Base-by-base conservation (phyloP, 2,113 vertebrate species). In the Origma solitaria region DNA sequence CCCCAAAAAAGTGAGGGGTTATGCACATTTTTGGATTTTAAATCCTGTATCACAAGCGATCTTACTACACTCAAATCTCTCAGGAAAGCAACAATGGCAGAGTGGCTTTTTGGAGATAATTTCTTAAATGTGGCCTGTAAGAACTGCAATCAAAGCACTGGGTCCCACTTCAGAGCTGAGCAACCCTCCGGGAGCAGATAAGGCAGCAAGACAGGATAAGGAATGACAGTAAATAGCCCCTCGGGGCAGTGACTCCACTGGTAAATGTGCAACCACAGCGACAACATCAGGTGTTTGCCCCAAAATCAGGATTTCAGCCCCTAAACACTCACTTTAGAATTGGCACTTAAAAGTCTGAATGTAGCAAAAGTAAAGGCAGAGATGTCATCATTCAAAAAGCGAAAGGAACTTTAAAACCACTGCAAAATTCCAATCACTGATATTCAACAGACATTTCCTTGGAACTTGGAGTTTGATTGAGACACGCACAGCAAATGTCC, bases 11-110 rank as follows among this genome's bases (percentile, higher is more conserved):
- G 1, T 0, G 1, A 13, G 3, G 8, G 42, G 28, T 18, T 10
- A 25, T 0, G 0, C 42, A 2, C 18, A 0, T 1, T 15, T 53
- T 10, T 2, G n/a, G 19, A 24, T 38, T 78, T 71, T 0, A 5
- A 28, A 5, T 24, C 37, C 9, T 15, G 12, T 2, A 1, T 22
- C 82, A 15, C 22, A 2, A 2, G 13, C 0, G 1, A 13, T 31
- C 5, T 68, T 4, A 2, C 25, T 1, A 0, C 7, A 7, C 51
- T 20, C 24, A n/a, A 7, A 3, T 11, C 27, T 38, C 21, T 11
- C 51, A 30, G 71, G 37, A 21, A 38, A 70, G 13, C 4, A 1
- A 11, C 20, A 16, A 16, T 0, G 11, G 44, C 57, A 51, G 14
- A 35, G 25, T 0, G 12, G 21, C 2, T 42, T 76, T 84, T 27